Conservation (phyloP, 2,888 invertebrate species). For the Julus scandinavius region DNA sequence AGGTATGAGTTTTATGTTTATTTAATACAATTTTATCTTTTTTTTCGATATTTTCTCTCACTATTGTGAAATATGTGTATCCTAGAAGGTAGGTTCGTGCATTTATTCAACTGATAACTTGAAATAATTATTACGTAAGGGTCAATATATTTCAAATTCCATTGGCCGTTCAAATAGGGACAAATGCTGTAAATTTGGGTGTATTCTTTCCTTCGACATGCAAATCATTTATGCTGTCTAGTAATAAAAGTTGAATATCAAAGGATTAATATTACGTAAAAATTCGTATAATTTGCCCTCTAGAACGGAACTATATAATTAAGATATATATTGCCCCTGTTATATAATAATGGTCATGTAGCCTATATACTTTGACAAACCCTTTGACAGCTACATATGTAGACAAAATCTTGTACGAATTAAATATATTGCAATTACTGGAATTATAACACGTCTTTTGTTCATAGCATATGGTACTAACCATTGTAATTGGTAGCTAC, state of each 20-base stretch:
- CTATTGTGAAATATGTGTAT: background rate
- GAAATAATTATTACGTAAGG: background rate
- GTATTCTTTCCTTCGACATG: background rate
- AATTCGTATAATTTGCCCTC: no score
- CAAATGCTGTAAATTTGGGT: background rate
- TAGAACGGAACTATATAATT: no score
- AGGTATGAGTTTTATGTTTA: conserved; percentile 58
- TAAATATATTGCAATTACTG: no score
- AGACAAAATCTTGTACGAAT: no score
- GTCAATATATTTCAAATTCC: background rate
- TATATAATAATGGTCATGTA: no score
- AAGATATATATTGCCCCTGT: no score
- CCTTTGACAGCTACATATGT: no score
- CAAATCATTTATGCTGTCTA: background rate
- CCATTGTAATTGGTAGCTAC: no score
- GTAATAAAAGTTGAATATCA: background rate
- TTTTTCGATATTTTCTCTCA: background rate
- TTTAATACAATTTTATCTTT: conserved; percentile 28
- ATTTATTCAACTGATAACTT: background rate
- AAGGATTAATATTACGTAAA: background rate
- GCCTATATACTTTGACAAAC: no score
- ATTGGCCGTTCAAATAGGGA: background rate
- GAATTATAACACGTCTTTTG: no score
- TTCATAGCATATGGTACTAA: no score
- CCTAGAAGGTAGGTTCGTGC: background rate